These are phyloP conservation scores for Chirona hameri DNA, from an alignment of 2,888 invertebrate genomes.

Conservation along the genomic window DNA sequence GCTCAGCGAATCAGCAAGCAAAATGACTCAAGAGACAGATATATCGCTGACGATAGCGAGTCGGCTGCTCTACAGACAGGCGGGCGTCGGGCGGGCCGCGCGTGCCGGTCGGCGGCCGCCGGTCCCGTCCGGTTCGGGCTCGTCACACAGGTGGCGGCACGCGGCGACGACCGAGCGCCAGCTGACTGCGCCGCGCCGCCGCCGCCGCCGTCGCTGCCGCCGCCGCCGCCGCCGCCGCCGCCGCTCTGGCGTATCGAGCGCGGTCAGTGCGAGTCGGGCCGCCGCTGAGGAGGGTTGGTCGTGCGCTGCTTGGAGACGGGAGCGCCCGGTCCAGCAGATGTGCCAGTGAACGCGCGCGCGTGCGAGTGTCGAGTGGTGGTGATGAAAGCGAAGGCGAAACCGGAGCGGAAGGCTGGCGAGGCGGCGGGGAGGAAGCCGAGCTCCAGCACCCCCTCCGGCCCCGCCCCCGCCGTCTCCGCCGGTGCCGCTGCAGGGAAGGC, in stretches of 20 bases:
- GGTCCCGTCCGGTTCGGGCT: background rate
- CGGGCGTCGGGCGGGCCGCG: background rate
- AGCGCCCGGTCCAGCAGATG: background rate
- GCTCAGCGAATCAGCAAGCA: too few relatives aligned
- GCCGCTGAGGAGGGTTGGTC: background rate
- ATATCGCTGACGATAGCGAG: too few relatives aligned
- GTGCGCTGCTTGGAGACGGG: background rate
- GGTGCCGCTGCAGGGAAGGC: background rate
- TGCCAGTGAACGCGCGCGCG: background rate
- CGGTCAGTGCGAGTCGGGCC: conserved; percentile 2
- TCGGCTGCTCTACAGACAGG: too few relatives aligned
- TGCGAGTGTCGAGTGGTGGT: background rate
- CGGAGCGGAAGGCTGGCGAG: background rate
- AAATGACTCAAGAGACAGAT: too few relatives aligned
- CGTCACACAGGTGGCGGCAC: conserved; percentile 13
- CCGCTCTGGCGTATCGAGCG: conserved; percentile 23
- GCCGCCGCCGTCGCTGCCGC: background rate
- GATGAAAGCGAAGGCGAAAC: background rate
- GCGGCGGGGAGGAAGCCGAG: background rate
- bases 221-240: background rate
- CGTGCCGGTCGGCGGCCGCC: background rate
- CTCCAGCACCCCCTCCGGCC: too few relatives aligned
- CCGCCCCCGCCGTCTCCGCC: background rate
- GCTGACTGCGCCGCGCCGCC: background rate
- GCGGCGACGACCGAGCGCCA: background rate